Evolutionary conservation across 2,888 invertebrate genomes (phyloP).

Genomic region (Torymus auratus): DNA sequence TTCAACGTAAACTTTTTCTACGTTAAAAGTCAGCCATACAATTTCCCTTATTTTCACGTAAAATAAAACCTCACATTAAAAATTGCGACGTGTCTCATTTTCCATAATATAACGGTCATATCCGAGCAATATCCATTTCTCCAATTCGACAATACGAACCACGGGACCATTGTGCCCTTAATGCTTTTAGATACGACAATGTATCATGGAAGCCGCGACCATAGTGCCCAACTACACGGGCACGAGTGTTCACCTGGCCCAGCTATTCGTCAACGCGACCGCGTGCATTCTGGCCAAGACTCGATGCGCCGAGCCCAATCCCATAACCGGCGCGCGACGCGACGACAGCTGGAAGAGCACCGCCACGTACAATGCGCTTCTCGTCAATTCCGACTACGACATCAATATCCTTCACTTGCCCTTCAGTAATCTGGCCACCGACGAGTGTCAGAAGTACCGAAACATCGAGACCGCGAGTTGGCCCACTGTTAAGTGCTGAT

Average conservation of each 20-base stretch:
- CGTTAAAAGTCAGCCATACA: no score
- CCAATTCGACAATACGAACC: no score
- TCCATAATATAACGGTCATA: no score
- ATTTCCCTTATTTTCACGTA: no score
- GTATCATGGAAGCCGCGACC: conserved; percentile 66
- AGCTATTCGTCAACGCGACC: conserved; percentile 80
- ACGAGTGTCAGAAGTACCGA: conserved; percentile 70
- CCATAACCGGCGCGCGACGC: conserved; percentile 82
- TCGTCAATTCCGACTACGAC: conserved; percentile 72
- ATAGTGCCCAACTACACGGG: conserved; percentile 62
- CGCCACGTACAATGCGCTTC: conserved; percentile 67
- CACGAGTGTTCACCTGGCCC: conserved; percentile 62
- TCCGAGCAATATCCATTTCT: no score
- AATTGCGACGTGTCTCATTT: no score
- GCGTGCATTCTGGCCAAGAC: conserved; percentile 82
- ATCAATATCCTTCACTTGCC: conserved; percentile 71
- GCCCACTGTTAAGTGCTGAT: conserved; percentile 67
- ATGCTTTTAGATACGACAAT: conserved; percentile 65
- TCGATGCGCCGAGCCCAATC: conserved; percentile 81
- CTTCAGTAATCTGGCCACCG: conserved; percentile 63
- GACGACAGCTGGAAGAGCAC: conserved; percentile 75
- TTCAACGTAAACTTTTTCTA: no score
- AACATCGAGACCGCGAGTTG: conserved; percentile 69
- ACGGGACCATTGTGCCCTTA: no score
- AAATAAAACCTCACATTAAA: no score